phyloP scores from a whole-genome alignment of 2,888 invertebrate genomes.

The Pemphredon lugubris region DNA sequence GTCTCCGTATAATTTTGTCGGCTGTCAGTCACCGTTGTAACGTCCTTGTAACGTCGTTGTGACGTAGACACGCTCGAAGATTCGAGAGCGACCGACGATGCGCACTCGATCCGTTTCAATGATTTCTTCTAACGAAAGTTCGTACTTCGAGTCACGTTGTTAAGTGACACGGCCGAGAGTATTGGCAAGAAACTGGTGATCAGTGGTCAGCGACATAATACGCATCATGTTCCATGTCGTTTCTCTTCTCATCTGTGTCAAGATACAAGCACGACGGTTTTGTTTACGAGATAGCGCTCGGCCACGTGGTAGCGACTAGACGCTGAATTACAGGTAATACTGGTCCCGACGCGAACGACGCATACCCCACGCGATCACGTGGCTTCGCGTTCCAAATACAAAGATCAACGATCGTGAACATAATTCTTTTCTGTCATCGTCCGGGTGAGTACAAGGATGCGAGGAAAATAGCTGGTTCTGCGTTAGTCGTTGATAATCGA shows the following conservation, averaged over 20 bases:
- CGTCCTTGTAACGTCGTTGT: too few species aligned
- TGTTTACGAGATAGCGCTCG: slow-evolving; percentile 23
- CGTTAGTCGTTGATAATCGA: too few species aligned
- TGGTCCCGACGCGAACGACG: not conserved
- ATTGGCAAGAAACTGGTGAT: not conserved
- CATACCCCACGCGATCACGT: slow-evolving; percentile 14
- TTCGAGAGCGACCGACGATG: too few species aligned
- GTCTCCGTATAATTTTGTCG: too few species aligned
- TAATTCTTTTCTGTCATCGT: not conserved
- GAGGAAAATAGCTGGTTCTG: too few species aligned
- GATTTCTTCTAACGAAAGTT: too few species aligned
- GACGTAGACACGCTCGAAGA: too few species aligned
- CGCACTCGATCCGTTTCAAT: too few species aligned
- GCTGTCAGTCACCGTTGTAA: too few species aligned
- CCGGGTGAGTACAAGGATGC: too few species aligned
- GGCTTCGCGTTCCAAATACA: not conserved
- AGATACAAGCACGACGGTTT: slow-evolving; percentile 17
- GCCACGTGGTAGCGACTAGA: slow-evolving; percentile 33
- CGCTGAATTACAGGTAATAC: slow-evolving; percentile 20
- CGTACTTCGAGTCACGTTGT: too few species aligned
- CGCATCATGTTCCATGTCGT: not conserved
- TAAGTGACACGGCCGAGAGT: not conserved
- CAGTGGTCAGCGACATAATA: not conserved
- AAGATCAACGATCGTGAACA: not conserved
- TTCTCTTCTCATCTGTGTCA: not conserved